Conservation (phyloP, 2,113 vertebrate species). For the Bombycilla garrulus region DNA sequence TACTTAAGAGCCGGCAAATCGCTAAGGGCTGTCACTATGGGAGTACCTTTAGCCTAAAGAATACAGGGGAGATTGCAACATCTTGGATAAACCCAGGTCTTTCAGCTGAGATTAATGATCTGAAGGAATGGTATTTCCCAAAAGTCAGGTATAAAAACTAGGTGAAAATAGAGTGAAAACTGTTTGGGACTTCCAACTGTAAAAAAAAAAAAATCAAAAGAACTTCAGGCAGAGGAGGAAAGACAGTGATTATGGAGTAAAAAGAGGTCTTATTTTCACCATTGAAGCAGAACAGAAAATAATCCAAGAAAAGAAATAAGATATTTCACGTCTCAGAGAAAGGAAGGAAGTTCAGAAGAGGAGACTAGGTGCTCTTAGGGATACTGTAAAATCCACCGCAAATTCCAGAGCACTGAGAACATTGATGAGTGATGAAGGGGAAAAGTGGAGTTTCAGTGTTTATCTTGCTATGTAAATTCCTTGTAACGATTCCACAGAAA, state of each 20-base stretch:
- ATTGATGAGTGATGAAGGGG: neutral
- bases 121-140: neutral
- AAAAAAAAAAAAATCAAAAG: neutral
- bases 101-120: constrained; percentile 8
- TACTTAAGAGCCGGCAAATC: neutral
- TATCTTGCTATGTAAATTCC: constrained; percentile 32
- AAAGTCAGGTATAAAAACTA: neutral
- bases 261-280: neutral
- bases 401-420: constrained; percentile 56
- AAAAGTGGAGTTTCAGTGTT: neutral
- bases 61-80: constrained; percentile 17
- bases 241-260: neutral
- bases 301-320: neutral
- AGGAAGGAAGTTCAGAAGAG: neutral
- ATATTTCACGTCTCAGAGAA: neutral
- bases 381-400: neutral
- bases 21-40: neutral
- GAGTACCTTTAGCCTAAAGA: neutral
- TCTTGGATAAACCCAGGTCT: neutral
- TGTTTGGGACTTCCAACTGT: neutral
- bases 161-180: neutral
- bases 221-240: neutral
- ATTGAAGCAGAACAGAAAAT: neutral
- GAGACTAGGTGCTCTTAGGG: neutral
- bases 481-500: neutral